Conservation (phyloP, 2,113 vertebrate genomes). For the Rattus rattus region DNA sequence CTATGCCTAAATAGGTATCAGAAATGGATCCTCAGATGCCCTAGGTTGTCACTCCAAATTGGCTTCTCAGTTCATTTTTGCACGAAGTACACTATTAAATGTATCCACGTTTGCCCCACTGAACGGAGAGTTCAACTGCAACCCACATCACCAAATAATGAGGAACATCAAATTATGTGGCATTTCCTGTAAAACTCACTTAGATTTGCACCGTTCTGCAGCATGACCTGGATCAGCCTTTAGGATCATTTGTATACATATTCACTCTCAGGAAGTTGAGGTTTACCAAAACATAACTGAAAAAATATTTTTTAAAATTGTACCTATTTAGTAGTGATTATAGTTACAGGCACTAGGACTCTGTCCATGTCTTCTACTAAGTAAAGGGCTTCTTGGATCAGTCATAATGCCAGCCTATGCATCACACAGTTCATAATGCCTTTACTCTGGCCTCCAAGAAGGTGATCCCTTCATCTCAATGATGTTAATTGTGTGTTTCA, state of each 20-base stretch:
- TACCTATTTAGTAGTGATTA: slow-evolving; percentile 2
- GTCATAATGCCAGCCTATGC: neutral
- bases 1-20: slow-evolving; percentile 66
- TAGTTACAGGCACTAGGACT: neutral
- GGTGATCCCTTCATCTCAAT: neutral
- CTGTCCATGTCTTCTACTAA: neutral
- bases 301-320: neutral
- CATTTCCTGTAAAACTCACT: neutral
- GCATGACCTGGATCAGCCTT: neutral
- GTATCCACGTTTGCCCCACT: slow-evolving; percentile 8
- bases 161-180: neutral
- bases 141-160: neutral
- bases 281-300: neutral
- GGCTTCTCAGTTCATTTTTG: slow-evolving; percentile 61
- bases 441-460: slow-evolving; percentile 22
- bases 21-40: slow-evolving; percentile 76
- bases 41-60: slow-evolving; percentile 55
- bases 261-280: neutral
- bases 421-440: neutral
- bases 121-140: slow-evolving; percentile 21
- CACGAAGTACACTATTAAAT: slow-evolving; percentile 48
- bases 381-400: neutral
- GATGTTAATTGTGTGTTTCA: neutral
- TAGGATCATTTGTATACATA: neutral
- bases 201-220: neutral